phyloP scores from a whole-genome alignment of 2,888 invertebrate species.

The Isotomurus palustris region DNA sequence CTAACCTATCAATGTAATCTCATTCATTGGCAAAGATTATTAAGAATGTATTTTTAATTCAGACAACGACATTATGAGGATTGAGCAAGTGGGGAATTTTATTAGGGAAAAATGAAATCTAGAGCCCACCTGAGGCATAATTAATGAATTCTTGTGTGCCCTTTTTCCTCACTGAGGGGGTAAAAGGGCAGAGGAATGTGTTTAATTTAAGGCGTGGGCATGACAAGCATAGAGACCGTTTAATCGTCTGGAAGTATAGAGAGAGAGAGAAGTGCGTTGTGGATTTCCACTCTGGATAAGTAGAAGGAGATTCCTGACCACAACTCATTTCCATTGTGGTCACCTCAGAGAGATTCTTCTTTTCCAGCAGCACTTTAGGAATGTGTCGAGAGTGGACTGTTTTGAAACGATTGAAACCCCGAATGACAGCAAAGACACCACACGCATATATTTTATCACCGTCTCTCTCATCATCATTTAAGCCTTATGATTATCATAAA shows the following conservation, averaged over 20 bases:
- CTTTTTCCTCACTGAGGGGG: slow-evolving; percentile 40
- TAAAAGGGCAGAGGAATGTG: slow-evolving; percentile 44
- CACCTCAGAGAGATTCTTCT: slow-evolving; percentile 1
- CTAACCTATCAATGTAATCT: too few species aligned
- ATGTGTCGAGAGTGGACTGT: not conserved
- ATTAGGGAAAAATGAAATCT: slow-evolving; percentile 11
- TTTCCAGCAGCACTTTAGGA: too few species aligned
- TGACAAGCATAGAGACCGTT: slow-evolving; percentile 44
- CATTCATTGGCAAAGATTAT: too few species aligned
- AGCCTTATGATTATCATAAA: slow-evolving; percentile 11
- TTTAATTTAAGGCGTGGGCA: slow-evolving; percentile 47
- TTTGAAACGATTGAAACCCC: not conserved
- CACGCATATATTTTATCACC: slow-evolving; percentile 5
- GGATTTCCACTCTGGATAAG: too few species aligned
- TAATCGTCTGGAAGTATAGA: slow-evolving; percentile 44
- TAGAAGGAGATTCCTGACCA: not conserved
- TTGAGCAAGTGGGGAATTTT: too few species aligned
- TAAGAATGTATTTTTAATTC: too few species aligned
- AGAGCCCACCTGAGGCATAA: slow-evolving; percentile 45
- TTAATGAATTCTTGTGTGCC: slow-evolving; percentile 43
- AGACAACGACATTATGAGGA: too few species aligned
- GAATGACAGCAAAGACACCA: slow-evolving; percentile 1
- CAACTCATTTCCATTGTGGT: slow-evolving; percentile 2
- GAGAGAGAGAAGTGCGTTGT: slow-evolving; percentile 6
- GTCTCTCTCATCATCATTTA: slow-evolving; percentile 14